phyloP scores from a whole-genome alignment of 2,888 invertebrate species.

The Drosophila ustulata region DNA sequence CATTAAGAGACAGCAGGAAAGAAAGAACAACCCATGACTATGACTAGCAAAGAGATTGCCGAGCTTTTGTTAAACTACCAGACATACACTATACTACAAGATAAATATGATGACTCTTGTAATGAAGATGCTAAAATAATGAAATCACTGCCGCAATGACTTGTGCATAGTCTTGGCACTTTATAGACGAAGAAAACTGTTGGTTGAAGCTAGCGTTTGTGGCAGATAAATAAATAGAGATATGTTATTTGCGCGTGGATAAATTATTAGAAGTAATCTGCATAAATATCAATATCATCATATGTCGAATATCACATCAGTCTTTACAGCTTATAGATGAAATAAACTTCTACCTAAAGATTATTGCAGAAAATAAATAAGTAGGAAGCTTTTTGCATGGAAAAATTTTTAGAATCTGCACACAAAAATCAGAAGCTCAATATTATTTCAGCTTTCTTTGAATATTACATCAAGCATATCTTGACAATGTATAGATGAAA shows the following conservation, averaged over 20 bases:
- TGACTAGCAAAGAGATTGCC: constrained; percentile 60
- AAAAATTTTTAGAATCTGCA: no score
- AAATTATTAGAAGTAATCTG: background rate
- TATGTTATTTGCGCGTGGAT: background rate
- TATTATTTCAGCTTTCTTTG: no score
- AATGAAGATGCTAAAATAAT: constrained; percentile 33
- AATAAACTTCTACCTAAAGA: no score
- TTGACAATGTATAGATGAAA: no score
- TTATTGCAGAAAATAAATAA: no score
- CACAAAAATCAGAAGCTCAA: no score
- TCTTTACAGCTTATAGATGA: no score
- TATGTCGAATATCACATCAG: no score
- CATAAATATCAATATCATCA: no score
- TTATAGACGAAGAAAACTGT: background rate
- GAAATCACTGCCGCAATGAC: constrained; percentile 3
- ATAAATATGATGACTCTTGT: constrained; percentile 30
- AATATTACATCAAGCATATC: no score
- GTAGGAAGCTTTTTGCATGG: no score
- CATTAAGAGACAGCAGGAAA: constrained; percentile 73
- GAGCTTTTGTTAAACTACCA: constrained; percentile 61
- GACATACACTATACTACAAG: constrained; percentile 44
- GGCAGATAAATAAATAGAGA: background rate
- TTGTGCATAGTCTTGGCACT: background rate
- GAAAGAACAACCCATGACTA: constrained; percentile 39
- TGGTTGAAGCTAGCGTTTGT: background rate